Base-by-base conservation (phyloP, 2,888 invertebrate genomes). In the Notodonta dromedarius region DNA sequence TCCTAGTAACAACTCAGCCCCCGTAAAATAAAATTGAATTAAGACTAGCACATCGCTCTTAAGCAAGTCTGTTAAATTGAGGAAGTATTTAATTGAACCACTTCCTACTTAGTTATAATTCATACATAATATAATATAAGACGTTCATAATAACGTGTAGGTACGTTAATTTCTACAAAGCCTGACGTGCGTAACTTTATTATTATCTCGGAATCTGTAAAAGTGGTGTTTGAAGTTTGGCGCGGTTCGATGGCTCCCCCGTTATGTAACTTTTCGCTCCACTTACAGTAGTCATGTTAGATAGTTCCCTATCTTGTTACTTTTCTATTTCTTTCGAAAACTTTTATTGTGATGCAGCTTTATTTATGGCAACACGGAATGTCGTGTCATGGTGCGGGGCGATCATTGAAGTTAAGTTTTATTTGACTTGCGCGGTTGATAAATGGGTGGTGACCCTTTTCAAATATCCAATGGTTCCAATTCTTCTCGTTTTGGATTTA, bases 11-110 rank as follows among this genome's bases (percentile, higher is more conserved):
- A 55, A 55, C 35, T 51, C 63, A 57, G 67, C 58, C n/a, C 54
- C 7, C 44, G 16, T 58, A 12, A 69, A 63, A 61, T 66, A 59
- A 58, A 58, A 61, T 61, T 58, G 50, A 70, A 73, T 65, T 62
- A 62, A 61, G 58, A 61, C 46, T 51, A 63, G 51, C 57, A 40
- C 48, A 57, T 42, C 6, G 48, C 14, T 11, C 48, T 48, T 48
- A 13, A 48, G 14, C 16, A 14, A 35, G 14, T 50, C 11, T 53
- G 11, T 61, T 60, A 67, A 66, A 70, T 66, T 64, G 63, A 73
- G 71, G 74, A 71, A 73, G 67, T 67, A 64, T 55, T 58, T 68
- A 76, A 64, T 55, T 58, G 66, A 76, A 71, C 35, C 58, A 66
- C 66, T 71, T 74, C 72, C 70, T 76, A 71, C 59, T 70, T 62